Base-by-base conservation (phyloP, 2,888 invertebrate genomes). In the Automeris io region DNA sequence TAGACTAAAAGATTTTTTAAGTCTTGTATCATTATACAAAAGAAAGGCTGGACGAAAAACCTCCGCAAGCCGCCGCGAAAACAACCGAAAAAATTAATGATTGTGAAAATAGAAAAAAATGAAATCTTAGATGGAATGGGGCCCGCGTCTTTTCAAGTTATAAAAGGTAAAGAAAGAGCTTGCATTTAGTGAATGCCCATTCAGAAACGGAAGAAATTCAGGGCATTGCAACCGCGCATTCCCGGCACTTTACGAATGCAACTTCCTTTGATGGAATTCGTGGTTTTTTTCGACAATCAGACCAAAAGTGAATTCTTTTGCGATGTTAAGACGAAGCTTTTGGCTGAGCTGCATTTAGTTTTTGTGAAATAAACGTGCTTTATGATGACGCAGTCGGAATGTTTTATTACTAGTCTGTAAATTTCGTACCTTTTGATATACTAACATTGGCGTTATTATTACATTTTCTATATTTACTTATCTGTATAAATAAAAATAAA, bases 131-230 rank as follows among this genome's bases (percentile, higher is more conserved):
- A 69, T 75, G 79, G 57, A 72, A 77, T 70, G 79, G 74, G 74
- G 60, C 70, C 58, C 59, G 57, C 74, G 73, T 80, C 80, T 80
- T 81, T 79, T 68, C 70, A 57, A 75, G 73, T 70, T 72, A 75
- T 76, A 77, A 78, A 80, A 72, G 76, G 72, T 71, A 76, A 70
- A 76, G 73, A 76, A 78, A 76, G 66, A 63, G 66, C 70, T 61
- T 68, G 75, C 73, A 76, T 76, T 85, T 83, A 78, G 79, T 83
- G 85, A 86, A 86, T 83, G 72, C 76, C 63, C 68, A 77, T 83
- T 83, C 82, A 77, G 69, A 69, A 67, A 60, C 65, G 70, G 62
- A 50, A 69, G 54, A 65, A 75, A 76, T 77, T 77, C 79, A 75
- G 68, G 75, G 74, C 76, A 67, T 65, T 60, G 72, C 67, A 56